phyloP scores from a whole-genome alignment of 1,140 invertebrate species.

The Brachionus plicatilis region DNA sequence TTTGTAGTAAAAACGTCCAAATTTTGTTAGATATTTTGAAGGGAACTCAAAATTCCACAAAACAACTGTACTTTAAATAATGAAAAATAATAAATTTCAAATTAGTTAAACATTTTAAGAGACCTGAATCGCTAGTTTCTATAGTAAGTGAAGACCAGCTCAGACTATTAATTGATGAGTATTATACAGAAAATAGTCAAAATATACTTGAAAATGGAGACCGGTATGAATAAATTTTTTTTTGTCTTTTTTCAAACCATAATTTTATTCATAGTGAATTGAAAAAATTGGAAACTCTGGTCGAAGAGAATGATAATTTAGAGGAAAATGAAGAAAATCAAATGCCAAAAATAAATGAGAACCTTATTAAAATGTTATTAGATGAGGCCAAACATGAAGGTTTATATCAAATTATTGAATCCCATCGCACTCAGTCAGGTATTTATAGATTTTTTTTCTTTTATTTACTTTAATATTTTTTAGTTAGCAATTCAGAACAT shows the following conservation, averaged over 20 bases:
- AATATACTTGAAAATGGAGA: not conserved
- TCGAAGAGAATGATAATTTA: not conserved
- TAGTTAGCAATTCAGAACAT: not conserved
- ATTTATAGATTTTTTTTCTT: not conserved
- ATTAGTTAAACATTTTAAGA: not conserved
- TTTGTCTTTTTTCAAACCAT: not conserved
- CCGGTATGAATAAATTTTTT: not conserved
- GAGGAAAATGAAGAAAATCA: not conserved
- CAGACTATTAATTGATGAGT: constrained; percentile 7
- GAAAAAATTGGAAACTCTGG: not conserved
- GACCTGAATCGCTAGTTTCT: not conserved
- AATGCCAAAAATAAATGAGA: constrained; percentile 1
- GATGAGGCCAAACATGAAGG: constrained; percentile 30
- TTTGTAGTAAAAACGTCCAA: too few relatives aligned
- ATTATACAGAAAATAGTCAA: constrained; percentile 4
- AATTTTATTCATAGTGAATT: not conserved
- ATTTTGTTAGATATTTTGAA: too few relatives aligned
- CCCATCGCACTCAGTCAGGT: not conserved
- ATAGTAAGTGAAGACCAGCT: not conserved
- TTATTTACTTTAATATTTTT: not conserved
- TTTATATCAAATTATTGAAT: constrained; percentile 20
- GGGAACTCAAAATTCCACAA: too few relatives aligned
- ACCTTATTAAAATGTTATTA: constrained; percentile 11
- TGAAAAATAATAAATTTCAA: not conserved
- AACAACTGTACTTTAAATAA: too few relatives aligned